A percentile compares a stretch with the other conserved stretches of the same genome.
These are phyloP conservation scores for Dastarcus helophoroides DNA, from an alignment of 2,888 invertebrate species.

Conservation along the genomic window DNA sequence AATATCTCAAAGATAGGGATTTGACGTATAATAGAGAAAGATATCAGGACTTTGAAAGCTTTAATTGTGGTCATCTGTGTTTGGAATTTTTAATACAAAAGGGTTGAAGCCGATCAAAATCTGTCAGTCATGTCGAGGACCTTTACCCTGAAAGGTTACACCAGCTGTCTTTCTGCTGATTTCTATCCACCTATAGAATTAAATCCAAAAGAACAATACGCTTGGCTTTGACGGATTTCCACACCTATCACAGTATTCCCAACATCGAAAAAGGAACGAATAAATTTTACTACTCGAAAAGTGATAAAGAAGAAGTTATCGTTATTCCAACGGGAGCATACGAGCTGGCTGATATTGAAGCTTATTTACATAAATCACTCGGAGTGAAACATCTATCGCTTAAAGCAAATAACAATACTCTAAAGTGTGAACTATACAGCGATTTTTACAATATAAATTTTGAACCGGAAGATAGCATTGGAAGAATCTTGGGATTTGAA, in stretches of 20 bases:
- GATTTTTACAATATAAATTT: slow-evolving; percentile 2
- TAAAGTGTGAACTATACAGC: slow-evolving; percentile 4
- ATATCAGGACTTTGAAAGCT: too few species aligned
- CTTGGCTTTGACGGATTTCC: slow-evolving; percentile 10
- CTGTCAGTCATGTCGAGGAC: slow-evolving; percentile 4
- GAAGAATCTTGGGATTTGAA: slow-evolving; percentile 5
- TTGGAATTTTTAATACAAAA: too few species aligned
- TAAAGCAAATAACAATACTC: slow-evolving; percentile 5
- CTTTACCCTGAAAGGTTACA: slow-evolving; percentile 8
- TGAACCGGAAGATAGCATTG: slow-evolving; percentile 1
- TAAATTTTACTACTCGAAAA: slow-evolving; percentile 12
- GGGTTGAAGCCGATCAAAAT: too few species aligned
- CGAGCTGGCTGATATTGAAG: slow-evolving; percentile 7
- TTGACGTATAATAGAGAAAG: too few species aligned
- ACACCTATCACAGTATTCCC: slow-evolving; percentile 10
- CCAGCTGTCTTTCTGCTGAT: slow-evolving; percentile 5
- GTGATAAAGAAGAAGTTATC: slow-evolving; percentile 14
- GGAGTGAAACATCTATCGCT: too few species aligned
- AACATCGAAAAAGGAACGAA: slow-evolving; percentile 13
- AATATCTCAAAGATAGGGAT: too few species aligned
- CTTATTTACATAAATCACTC: slow-evolving; percentile 2
- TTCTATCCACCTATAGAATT: slow-evolving; percentile 10
- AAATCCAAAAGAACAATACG: slow-evolving; percentile 7
- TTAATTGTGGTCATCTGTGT: too few species aligned
- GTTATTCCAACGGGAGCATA: slow-evolving; percentile 6